These are phyloP conservation scores for Porites rus DNA, from an alignment of 92 coral and sea anemone species.

Conservation along the genomic window DNA sequence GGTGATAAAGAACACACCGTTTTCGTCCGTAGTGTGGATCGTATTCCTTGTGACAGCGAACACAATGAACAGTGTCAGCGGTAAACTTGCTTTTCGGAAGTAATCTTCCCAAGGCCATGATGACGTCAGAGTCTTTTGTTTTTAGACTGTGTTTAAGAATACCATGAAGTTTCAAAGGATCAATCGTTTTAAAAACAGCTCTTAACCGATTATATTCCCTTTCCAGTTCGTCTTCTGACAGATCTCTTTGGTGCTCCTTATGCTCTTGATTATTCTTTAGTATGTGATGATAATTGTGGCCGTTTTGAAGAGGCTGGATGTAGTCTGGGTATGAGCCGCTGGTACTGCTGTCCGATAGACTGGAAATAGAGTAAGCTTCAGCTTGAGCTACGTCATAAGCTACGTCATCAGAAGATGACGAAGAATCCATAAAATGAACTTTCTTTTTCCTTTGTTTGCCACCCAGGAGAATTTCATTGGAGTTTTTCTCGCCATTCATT, in stretches of 20 bases:
- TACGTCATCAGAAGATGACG: slow-evolving; percentile 70
- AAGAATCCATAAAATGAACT: slow-evolving; percentile 78
- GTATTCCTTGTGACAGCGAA: slow-evolving; percentile 91
- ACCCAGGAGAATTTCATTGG: slow-evolving; percentile 40
- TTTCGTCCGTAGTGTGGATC: slow-evolving; percentile 70
- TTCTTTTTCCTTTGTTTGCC: slow-evolving; percentile 57
- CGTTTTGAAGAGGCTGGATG: slow-evolving; percentile 10
- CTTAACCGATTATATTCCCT: slow-evolving; percentile 75
- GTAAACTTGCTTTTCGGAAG: slow-evolving; percentile 78
- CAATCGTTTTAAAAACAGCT: slow-evolving; percentile 72
- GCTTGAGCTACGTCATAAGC: slow-evolving; percentile 44
- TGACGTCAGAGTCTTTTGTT: slow-evolving; percentile 55
- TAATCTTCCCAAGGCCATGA: slow-evolving; percentile 66
- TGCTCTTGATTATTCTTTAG: not conserved
- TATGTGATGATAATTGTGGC: not conserved
- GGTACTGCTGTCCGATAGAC: slow-evolving; percentile 46
- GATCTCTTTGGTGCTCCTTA: not conserved
- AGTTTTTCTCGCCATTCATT: slow-evolving; percentile 1
- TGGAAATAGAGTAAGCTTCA: slow-evolving; percentile 39
- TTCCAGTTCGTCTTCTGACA: slow-evolving; percentile 49
- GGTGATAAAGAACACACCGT: slow-evolving; percentile 72
- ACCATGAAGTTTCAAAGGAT: slow-evolving; percentile 78
- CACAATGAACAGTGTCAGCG: slow-evolving; percentile 89
- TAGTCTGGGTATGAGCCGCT: slow-evolving; percentile 43
- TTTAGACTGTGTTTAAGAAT: slow-evolving; percentile 67